A percentile compares a stretch with the other conserved stretches of the same genome.
Evolutionary conservation across 2,797 vertebrate genomes (phyloP).

Genomic region (Oreochromis grahami): DNA sequence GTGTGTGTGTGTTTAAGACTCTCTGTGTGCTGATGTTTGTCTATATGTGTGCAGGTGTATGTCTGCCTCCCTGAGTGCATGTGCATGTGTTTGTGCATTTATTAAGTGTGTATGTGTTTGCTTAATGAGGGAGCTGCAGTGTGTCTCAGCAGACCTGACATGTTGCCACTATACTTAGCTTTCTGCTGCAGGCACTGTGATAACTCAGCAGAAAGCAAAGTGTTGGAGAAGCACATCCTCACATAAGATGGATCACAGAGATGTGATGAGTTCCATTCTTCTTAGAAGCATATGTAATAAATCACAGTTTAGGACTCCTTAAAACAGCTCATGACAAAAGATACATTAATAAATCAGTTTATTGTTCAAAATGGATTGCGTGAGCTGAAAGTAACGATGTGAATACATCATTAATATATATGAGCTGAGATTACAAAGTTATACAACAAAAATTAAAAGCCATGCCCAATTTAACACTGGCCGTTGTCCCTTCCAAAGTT

Average conservation of each 20-base stretch:
- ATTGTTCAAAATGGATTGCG: not conserved
- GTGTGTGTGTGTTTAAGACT: constrained; percentile 1
- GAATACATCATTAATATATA: not conserved
- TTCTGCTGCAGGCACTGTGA: constrained; percentile 50
- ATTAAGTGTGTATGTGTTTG: constrained; percentile 18
- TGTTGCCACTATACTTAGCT: constrained; percentile 59
- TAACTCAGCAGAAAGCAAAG: constrained; percentile 53
- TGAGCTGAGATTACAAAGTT: not conserved
- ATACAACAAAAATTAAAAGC: not conserved
- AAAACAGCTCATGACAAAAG: not conserved
- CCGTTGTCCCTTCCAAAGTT: not conserved
- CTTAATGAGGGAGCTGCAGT: constrained; percentile 57
- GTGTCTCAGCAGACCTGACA: constrained; percentile 66
- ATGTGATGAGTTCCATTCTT: not conserved
- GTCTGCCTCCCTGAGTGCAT: not conserved
- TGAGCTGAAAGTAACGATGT: not conserved
- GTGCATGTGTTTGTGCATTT: not conserved
- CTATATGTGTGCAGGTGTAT: not conserved
- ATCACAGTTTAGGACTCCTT: not conserved
- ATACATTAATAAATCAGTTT: not conserved
- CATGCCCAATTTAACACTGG: not conserved
- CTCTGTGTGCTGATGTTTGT: constrained; percentile 12
- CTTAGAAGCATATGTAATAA: not conserved
- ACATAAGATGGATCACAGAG: constrained; percentile 3
- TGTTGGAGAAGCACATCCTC: constrained; percentile 9